Percentiles rank a stretch among this genome's conserved stretches.
Conservation (phyloP, 2,888 invertebrate genomes). For the Adelphocoris suturalis region DNA sequence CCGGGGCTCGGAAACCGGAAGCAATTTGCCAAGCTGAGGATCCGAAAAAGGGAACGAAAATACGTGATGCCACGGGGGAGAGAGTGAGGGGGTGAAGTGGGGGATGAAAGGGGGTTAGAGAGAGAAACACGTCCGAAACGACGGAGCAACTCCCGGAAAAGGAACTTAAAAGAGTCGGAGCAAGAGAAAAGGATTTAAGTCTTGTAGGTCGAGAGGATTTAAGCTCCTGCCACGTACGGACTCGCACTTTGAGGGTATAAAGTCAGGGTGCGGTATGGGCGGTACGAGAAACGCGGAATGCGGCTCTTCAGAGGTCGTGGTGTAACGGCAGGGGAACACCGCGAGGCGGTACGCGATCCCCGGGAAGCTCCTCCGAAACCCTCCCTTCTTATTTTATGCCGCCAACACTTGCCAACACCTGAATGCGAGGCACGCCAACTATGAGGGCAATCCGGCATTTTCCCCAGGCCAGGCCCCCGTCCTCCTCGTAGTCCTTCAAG, state of each 20-base stretch:
- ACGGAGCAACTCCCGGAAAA: constrained; percentile 28
- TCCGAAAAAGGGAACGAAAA: constrained; percentile 6
- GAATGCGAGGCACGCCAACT: constrained; percentile 61
- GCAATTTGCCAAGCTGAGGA: constrained; percentile 6
- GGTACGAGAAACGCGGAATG: constrained; percentile 19
- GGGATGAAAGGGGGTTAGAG: neutral
- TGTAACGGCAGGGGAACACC: neutral
- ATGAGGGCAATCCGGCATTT: constrained; percentile 58
- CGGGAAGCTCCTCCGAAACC: neutral
- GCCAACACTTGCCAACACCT: constrained; percentile 60
- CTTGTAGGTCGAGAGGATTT: constrained; percentile 32
- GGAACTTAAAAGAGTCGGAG: neutral
- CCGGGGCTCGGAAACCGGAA: constrained; percentile 18
- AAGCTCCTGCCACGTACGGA: constrained; percentile 14
- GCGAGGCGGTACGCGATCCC: neutral
- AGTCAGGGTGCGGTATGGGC: neutral
- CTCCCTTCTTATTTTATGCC: constrained; percentile 57
- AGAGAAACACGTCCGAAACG: constrained; percentile 12
- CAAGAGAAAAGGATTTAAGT: constrained; percentile 5
- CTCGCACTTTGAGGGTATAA: constrained; percentile 21
- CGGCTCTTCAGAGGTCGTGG: constrained; percentile 15
- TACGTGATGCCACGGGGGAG: constrained; percentile 14
- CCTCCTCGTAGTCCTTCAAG: neutral
- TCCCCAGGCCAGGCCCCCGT: neutral
- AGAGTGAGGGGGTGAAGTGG: too few relatives aligned